Conservation (phyloP, 2,888 invertebrate genomes). For the Lottia scabra region DNA sequence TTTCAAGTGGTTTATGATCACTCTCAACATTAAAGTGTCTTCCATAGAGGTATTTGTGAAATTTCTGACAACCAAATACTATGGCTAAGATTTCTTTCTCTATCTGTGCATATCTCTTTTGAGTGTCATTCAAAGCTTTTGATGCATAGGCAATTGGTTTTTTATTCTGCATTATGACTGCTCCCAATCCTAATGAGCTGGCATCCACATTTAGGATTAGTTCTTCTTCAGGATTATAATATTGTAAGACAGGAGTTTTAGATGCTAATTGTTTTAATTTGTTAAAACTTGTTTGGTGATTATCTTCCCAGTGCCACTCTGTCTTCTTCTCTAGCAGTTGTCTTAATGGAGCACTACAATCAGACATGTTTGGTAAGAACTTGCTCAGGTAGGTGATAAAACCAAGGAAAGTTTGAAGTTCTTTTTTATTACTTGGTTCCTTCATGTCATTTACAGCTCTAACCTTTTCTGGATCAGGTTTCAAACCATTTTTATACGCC, state of each 20-base stretch:
- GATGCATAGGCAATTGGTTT: neutral
- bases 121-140: neutral
- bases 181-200: neutral
- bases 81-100: neutral
- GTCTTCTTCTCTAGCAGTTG: conserved; percentile 15
- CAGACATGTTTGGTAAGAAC: conserved; percentile 27
- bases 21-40: neutral
- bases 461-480: conserved; percentile 28
- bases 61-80: neutral
- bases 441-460: conserved; percentile 17
- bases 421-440: no score
- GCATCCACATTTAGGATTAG: neutral
- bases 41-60: neutral
- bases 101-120: neutral
- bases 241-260: neutral
- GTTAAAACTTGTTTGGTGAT: conserved; percentile 26
- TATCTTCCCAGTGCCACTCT: conserved; percentile 18
- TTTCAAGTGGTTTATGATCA: neutral
- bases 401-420: conserved; percentile 24
- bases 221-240: neutral
- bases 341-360: conserved; percentile 17
- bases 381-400: conserved; percentile 33
- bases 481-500: conserved; percentile 24
- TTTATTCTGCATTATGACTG: neutral
- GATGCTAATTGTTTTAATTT: conserved; percentile 16